These are phyloP conservation scores for Delphinapterus leucas DNA, from an alignment of 2,113 vertebrate genomes.

Conservation along the genomic window DNA sequence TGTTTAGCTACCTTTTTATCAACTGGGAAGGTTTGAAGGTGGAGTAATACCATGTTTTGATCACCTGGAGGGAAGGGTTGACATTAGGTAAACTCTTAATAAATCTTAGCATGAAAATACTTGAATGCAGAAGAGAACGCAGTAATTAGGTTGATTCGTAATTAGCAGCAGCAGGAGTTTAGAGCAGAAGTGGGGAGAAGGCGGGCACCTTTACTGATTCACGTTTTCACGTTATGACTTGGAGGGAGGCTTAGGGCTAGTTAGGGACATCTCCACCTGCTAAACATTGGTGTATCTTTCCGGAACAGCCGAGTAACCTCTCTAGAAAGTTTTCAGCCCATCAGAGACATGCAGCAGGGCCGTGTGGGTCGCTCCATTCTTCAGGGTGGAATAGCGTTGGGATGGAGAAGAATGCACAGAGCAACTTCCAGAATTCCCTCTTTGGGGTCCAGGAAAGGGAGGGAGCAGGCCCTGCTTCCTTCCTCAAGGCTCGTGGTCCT, in stretches of 20 bases:
- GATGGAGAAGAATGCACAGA: accelerated
- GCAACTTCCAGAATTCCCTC: background rate
- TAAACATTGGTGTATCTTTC: background rate
- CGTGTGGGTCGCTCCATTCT: background rate
- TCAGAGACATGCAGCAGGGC: background rate
- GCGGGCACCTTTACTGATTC: accelerated
- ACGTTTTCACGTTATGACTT: accelerated
- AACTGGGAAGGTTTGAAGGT: background rate
- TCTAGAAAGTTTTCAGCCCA: background rate
- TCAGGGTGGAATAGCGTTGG: background rate
- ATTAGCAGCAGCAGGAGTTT: background rate
- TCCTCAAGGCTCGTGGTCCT: background rate
- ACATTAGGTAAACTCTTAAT: background rate
- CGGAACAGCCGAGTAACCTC: background rate
- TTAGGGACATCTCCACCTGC: background rate
- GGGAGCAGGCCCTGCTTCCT: background rate
- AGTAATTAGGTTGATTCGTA: too few species aligned
- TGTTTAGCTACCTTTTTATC: background rate
- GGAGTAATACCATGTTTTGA: background rate
- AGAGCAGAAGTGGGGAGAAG: background rate
- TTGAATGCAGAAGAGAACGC: background rate
- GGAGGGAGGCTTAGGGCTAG: background rate
- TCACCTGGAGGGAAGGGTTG: background rate
- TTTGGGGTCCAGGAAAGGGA: background rate
- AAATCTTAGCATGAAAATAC: background rate